phyloP scores from a whole-genome alignment of 2,888 invertebrate genomes.

The Chironomus riparius region DNA sequence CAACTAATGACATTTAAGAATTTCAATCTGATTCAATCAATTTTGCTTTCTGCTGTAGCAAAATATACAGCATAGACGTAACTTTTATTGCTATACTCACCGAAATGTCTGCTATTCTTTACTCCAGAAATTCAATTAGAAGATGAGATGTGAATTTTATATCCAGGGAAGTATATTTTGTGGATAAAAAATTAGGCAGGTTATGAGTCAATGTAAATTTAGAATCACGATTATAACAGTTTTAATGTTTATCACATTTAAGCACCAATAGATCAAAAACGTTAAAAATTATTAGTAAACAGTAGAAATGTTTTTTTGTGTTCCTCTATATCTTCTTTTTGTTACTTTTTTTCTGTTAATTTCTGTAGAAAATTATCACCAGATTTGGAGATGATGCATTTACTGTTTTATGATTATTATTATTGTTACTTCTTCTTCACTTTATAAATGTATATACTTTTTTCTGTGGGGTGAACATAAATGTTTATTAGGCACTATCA shows the following conservation, averaged over 20 bases:
- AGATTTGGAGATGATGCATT: background rate
- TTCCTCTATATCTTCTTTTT: background rate
- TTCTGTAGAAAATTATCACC: conserved; percentile 16
- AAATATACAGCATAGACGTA: background rate
- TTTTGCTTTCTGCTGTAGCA: conserved; percentile 5
- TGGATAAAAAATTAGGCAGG: background rate
- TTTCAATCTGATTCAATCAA: conserved; percentile 24
- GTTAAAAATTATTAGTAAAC: background rate
- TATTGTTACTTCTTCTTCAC: background rate
- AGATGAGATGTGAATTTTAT: background rate
- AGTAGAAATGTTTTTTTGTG: background rate
- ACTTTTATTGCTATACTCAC: background rate
- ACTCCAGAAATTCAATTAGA: background rate
- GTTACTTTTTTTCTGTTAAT: background rate
- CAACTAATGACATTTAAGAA: conserved; percentile 27
- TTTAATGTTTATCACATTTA: conserved; percentile 23
- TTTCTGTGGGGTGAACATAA: background rate
- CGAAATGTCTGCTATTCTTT: background rate
- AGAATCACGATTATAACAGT: conserved; percentile 17
- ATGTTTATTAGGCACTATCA: background rate
- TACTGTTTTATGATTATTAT: conserved; percentile 4
- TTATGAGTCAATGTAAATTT: background rate
- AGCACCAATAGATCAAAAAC: background rate
- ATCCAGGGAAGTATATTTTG: background rate
- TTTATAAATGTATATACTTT: background rate